phyloP scores from a whole-genome alignment of 2,888 invertebrate species.

The Epinotia ramella region DNA sequence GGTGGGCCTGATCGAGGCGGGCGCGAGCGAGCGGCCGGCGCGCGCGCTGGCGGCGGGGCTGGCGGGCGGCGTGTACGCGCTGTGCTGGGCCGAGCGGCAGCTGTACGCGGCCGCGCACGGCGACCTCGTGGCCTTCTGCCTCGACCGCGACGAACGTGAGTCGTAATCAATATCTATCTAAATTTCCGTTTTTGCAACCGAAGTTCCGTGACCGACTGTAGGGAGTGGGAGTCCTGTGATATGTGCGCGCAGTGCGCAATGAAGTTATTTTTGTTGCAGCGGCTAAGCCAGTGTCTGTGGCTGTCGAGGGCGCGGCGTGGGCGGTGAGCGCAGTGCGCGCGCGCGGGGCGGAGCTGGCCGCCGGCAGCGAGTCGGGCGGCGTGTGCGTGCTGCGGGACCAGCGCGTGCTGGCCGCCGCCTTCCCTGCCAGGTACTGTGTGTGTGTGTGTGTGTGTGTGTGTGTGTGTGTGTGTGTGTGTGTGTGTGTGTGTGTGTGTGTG shows the following conservation, averaged over 20 bases:
- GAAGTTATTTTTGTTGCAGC: conserved; percentile 51
- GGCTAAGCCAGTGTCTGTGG: conserved; percentile 63
- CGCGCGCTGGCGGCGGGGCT: conserved; percentile 66
- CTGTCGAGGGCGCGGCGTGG: conserved; percentile 66
- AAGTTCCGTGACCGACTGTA: no score
- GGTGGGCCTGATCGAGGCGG: conserved; percentile 87
- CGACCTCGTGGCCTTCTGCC: conserved; percentile 82
- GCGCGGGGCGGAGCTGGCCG: conserved; percentile 71
- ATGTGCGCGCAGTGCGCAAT: no score
- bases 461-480: background rate
- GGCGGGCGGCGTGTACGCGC: conserved; percentile 80
- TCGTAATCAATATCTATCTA: no score
- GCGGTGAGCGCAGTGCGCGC: conserved; percentile 55
- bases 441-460: no score
- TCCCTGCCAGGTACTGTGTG: conserved; percentile 63
- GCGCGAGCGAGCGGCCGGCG: conserved; percentile 81
- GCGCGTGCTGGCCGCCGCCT: conserved; percentile 58
- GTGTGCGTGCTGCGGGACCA: conserved; percentile 62
- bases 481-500: no score
- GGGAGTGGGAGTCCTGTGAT: no score
- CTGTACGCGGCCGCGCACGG: conserved; percentile 88
- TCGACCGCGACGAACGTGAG: conserved; percentile 64
- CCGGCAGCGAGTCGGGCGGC: conserved; percentile 87
- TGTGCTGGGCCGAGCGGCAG: conserved; percentile 86
- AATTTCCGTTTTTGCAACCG: no score